Percentiles rank a stretch among this genome's conserved stretches.
Evolutionary conservation across 2,888 invertebrate genomes (phyloP).

Genomic region (Glyphotaelius pellucidus): DNA sequence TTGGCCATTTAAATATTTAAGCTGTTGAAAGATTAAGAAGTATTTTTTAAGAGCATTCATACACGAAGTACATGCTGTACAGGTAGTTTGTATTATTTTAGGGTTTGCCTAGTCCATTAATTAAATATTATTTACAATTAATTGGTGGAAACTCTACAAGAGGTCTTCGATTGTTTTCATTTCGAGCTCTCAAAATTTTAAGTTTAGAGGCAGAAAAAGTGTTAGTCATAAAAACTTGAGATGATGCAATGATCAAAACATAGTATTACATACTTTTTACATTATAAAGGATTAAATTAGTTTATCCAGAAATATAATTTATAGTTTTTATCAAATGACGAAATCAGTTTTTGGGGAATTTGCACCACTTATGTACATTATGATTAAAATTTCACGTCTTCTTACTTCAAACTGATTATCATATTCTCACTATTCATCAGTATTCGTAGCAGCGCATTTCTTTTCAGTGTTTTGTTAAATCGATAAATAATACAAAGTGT

Average conservation of each 20-base stretch:
- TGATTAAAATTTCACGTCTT: not conserved
- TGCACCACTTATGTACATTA: not conserved
- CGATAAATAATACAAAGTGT: not conserved
- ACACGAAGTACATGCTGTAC: not conserved
- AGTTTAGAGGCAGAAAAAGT: not conserved
- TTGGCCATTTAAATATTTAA: conserved; percentile 5
- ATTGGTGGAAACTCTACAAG: not conserved
- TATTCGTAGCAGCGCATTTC: not conserved
- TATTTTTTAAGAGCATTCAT: not conserved
- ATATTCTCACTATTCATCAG: not conserved
- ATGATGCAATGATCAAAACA: not conserved
- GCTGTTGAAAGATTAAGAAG: not conserved
- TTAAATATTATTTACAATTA: not conserved
- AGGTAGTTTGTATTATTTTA: not conserved
- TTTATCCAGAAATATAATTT: not conserved
- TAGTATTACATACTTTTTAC: not conserved
- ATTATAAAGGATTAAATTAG: not conserved
- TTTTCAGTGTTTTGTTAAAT: not conserved
- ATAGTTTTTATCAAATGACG: not conserved
- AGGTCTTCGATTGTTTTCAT: not conserved
- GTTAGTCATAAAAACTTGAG: not conserved
- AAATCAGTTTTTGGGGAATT: not conserved
- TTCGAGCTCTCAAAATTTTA: not conserved
- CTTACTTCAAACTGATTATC: not conserved
- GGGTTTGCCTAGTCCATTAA: not conserved